phyloP scores from a whole-genome alignment of 1,140 invertebrate genomes.

The Zaprionus inermis region DNA sequence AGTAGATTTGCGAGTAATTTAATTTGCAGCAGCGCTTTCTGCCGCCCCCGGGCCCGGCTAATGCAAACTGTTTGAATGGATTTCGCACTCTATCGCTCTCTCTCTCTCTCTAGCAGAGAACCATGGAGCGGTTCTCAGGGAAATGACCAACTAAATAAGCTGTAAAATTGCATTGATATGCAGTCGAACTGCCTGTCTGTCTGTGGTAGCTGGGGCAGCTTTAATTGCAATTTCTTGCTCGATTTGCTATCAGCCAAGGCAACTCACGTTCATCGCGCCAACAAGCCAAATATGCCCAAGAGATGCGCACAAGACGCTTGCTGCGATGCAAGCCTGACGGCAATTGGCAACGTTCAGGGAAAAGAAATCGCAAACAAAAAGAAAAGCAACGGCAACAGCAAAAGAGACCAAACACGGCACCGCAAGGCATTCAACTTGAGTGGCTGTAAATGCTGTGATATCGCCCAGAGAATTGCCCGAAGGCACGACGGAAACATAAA shows the following conservation, averaged over 20 bases:
- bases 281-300: conserved; percentile 44
- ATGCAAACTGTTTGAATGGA: conserved; percentile 16
- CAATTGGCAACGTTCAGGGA: conserved; percentile 53
- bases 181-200: background rate
- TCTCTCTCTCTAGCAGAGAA: no score
- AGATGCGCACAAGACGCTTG: conserved; percentile 34
- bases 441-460: conserved; percentile 69
- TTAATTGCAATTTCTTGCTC: conserved; percentile 43
- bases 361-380: background rate
- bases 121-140: background rate
- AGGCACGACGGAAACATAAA: conserved; percentile 26
- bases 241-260: conserved; percentile 4
- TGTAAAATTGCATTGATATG: conserved; percentile 50
- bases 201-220: background rate
- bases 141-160: conserved; percentile 13
- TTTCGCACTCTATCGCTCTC: background rate
- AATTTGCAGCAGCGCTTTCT: conserved; percentile 30
- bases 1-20: conserved; percentile 61
- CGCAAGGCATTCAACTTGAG: conserved; percentile 75
- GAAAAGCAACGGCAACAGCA: conserved; percentile 1
- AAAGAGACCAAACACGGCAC: conserved; percentile 53
- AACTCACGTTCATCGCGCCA: background rate
- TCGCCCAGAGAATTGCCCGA: conserved; percentile 28
- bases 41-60: background rate
- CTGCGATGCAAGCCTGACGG: background rate